phyloP scores from a whole-genome alignment of 2,113 vertebrate species.

The Athene cunicularia region DNA sequence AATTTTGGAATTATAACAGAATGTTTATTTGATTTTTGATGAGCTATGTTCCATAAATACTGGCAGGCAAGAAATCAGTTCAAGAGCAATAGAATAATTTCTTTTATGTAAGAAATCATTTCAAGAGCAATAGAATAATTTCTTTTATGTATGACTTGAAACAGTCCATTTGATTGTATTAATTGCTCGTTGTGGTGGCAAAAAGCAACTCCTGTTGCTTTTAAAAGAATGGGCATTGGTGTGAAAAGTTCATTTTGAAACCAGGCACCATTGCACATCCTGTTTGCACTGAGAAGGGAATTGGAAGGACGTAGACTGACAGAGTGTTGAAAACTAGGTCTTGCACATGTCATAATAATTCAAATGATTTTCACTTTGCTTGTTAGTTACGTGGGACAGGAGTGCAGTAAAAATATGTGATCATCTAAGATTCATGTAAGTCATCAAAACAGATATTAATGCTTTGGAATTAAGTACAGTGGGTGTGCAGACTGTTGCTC shows the following conservation, averaged over 20 bases:
- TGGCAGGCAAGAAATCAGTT: neutral
- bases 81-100: neutral
- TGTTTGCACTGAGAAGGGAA: neutral
- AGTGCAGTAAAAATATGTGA: neutral
- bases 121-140: neutral
- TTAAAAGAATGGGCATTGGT: neutral
- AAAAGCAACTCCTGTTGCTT: neutral
- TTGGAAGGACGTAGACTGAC: neutral
- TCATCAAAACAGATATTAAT: neutral
- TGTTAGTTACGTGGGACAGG: neutral
- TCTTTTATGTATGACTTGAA: neutral
- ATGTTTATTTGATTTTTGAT: neutral
- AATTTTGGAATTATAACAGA: neutral
- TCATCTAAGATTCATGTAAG: neutral
- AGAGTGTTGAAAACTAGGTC: neutral
- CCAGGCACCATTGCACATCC: neutral
- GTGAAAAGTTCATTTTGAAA: neutral
- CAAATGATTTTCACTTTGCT: neutral
- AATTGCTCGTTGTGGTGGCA: neutral
- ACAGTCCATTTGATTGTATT: neutral
- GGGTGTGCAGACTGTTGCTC: neutral
- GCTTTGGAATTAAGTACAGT: neutral
- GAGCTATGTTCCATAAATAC: neutral
- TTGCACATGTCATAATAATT: neutral
- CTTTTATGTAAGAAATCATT: neutral